phyloP scores from a whole-genome alignment of 2,113 vertebrate species.

The Mionectes macconnelli region DNA sequence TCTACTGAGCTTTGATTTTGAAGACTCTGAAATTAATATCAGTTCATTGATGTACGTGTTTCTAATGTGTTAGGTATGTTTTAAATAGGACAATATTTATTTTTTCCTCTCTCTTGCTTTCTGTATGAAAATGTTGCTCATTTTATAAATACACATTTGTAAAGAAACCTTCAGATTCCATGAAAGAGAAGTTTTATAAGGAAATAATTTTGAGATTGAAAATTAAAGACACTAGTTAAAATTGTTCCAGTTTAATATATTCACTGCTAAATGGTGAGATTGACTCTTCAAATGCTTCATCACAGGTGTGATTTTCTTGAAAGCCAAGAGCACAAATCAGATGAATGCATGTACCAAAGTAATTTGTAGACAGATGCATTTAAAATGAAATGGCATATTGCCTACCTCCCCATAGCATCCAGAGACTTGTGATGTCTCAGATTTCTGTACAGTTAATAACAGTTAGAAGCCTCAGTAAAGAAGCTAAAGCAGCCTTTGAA shows the following conservation, averaged over 20 bases:
- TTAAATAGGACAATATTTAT: neutral
- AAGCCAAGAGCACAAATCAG: neutral
- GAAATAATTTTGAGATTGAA: neutral
- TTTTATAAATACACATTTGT: neutral
- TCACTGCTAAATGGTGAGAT: neutral
- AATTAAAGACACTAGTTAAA: neutral
- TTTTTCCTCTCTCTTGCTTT: neutral
- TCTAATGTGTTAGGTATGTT: neutral
- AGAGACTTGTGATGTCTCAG: neutral
- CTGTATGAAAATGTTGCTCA: neutral
- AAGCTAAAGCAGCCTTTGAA: conserved; percentile 1
- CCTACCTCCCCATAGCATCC: neutral
- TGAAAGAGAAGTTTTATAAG: neutral
- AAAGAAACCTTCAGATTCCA: neutral
- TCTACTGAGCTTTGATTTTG: neutral
- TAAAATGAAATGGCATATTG: neutral
- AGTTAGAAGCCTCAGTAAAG: neutral
- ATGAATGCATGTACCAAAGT: neutral
- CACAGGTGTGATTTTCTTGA: neutral
- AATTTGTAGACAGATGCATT: neutral
- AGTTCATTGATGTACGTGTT: neutral
- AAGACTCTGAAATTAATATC: neutral
- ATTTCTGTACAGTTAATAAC: neutral
- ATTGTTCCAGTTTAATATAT: neutral
- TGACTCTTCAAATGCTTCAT: neutral